These are phyloP conservation scores for Mugil cephalus DNA, from an alignment of 2,113 vertebrate genomes.

Conservation along the genomic window DNA sequence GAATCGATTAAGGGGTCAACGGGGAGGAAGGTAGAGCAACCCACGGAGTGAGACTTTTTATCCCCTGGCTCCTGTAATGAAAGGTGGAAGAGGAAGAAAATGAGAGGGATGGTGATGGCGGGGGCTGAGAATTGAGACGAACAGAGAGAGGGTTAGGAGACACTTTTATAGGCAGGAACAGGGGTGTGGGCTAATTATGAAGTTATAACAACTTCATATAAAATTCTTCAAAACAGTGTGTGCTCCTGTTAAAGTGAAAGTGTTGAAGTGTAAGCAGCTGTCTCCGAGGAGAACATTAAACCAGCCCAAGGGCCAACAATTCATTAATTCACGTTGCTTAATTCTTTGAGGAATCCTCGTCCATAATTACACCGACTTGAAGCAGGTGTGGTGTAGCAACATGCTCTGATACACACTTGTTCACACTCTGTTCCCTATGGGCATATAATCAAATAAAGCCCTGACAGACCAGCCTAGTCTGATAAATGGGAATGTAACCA, in stretches of 20 bases:
- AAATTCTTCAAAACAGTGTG: neutral
- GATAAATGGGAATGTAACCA: slow-evolving; percentile 47
- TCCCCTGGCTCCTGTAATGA: no score
- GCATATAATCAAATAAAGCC: slow-evolving; percentile 12
- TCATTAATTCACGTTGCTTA: slow-evolving; percentile 32
- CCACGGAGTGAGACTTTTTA: no score
- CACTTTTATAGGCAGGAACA: no score
- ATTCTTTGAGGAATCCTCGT: slow-evolving; percentile 44
- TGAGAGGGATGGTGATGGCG: no score
- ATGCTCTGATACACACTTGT: slow-evolving; percentile 20
- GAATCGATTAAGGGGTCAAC: no score
- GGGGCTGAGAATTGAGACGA: no score
- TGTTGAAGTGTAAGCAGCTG: neutral
- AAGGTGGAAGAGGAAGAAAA: no score
- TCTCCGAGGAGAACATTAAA: slow-evolving; percentile 20
- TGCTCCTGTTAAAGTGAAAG: neutral
- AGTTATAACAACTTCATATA: neutral
- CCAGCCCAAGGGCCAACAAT: slow-evolving; percentile 18
- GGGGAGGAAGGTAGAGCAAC: no score
- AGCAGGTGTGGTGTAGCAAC: slow-evolving; percentile 55
- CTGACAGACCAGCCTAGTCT: slow-evolving; percentile 53
- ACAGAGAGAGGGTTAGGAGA: no score
- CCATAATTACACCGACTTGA: slow-evolving; percentile 39
- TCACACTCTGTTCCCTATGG: slow-evolving; percentile 24
- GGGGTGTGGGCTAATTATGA: no score